Evolutionary conservation across 2,888 invertebrate species (phyloP).

Genomic region (Epirrhoe alternata): DNA sequence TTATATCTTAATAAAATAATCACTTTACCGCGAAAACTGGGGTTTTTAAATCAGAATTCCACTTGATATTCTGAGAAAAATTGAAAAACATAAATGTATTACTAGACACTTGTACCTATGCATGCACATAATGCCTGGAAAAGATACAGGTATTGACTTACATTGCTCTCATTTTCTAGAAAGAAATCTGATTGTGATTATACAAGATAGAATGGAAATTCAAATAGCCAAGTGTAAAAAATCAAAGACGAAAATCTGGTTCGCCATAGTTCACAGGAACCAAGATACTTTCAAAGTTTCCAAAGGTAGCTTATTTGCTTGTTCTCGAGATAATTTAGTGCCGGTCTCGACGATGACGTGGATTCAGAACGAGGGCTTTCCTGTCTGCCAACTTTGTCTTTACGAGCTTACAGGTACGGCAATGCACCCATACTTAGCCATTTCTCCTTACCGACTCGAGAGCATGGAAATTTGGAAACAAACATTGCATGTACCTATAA

Average conservation of each 20-base stretch:
- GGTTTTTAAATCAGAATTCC: no score
- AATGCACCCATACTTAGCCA: constrained; percentile 18
- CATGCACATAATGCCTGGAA: no score
- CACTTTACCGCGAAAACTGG: no score
- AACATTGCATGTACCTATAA: not conserved
- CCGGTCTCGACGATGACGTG: constrained; percentile 46
- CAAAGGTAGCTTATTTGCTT: constrained; percentile 49
- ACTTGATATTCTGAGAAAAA: no score
- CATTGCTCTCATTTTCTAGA: no score
- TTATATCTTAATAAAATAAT: not conserved
- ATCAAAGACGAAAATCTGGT: not conserved
- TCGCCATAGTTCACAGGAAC: constrained; percentile 1
- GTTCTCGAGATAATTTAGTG: constrained; percentile 48
- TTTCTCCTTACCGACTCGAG: constrained; percentile 9
- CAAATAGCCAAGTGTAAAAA: no score
- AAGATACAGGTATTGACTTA: no score
- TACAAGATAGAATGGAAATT: no score
- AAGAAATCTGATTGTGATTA: no score
- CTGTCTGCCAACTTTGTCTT: constrained; percentile 58
- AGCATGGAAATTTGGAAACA: constrained; percentile 5
- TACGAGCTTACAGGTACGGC: constrained; percentile 38
- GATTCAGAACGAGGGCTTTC: constrained; percentile 53
- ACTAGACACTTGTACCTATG: no score
- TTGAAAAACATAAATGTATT: no score
- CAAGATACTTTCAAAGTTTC: constrained; percentile 47